phyloP scores from a whole-genome alignment of 2,888 invertebrate species.

The Agelastica alni region DNA sequence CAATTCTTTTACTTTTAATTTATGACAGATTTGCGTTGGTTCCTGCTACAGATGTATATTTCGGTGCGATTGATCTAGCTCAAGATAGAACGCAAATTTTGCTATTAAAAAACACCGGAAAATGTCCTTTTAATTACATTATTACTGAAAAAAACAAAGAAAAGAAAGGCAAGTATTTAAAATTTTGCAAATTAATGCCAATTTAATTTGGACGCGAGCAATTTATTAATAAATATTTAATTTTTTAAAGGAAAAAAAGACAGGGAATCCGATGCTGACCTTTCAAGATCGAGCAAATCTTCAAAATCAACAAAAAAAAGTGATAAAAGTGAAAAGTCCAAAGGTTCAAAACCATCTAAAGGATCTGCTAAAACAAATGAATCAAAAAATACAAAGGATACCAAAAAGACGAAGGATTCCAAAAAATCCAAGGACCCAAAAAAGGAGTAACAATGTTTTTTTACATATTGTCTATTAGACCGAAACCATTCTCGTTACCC shows the following conservation, averaged over 20 bases:
- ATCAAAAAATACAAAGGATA: constrained; percentile 23
- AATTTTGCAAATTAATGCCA: neutral
- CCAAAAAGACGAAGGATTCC: constrained; percentile 17
- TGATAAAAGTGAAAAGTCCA: constrained; percentile 27
- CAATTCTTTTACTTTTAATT: too few species aligned
- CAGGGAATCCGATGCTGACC: neutral
- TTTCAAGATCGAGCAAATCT: neutral
- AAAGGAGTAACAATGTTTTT: too few species aligned
- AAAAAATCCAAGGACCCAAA: neutral
- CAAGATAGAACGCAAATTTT: constrained; percentile 61
- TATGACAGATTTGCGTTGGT: constrained; percentile 65
- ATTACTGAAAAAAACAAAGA: constrained; percentile 33
- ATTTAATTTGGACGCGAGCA: neutral
- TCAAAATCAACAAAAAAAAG: constrained; percentile 6
- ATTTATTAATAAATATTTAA: neutral
- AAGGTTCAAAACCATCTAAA: constrained; percentile 9
- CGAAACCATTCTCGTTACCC: too few species aligned
- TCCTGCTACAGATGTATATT: constrained; percentile 63
- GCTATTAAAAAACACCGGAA: constrained; percentile 64
- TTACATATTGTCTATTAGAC: too few species aligned
- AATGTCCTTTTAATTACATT: constrained; percentile 58
- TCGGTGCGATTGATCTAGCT: constrained; percentile 63
- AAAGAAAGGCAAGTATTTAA: constrained; percentile 19
- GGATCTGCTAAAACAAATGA: constrained; percentile 28
- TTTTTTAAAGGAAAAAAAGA: neutral